Evolutionary conservation across 2,113 vertebrate species (phyloP).

Genomic region (Laticauda laticaudata): DNA sequence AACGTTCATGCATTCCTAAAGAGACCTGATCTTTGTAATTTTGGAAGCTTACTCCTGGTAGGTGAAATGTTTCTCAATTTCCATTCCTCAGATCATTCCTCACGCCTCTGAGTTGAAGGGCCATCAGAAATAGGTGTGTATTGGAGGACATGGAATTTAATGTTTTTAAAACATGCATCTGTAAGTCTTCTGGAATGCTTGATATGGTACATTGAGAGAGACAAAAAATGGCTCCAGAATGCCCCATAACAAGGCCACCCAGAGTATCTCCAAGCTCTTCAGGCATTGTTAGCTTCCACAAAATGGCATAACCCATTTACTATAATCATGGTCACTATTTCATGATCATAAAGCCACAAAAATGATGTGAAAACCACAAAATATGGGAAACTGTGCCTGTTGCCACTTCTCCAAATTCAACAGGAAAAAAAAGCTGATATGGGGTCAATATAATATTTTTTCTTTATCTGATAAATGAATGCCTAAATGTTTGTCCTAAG

Average conservation of each 20-base stretch:
- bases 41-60: neutral
- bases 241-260: conserved; percentile 55
- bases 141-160: neutral
- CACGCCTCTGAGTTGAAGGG: neutral
- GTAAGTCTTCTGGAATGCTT: conserved; percentile 37
- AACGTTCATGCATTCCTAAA: conserved; percentile 5
- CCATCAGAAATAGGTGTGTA: conserved; percentile 17
- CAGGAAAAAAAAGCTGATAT: neutral
- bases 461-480: neutral
- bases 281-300: conserved; percentile 58
- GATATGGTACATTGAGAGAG: conserved; percentile 23
- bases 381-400: neutral
- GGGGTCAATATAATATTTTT: neutral
- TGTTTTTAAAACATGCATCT: conserved; percentile 12
- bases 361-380: conserved; percentile 64
- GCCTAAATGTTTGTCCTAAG: neutral
- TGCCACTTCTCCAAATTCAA: neutral
- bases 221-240: conserved; percentile 49
- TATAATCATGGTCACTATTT: conserved; percentile 60
- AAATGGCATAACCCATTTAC: conserved; percentile 59
- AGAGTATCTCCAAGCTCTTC: conserved; percentile 51
- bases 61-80: conserved; percentile 21
- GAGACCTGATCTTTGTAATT: conserved; percentile 29
- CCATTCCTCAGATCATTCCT: conserved; percentile 4
- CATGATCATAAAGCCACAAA: conserved; percentile 59